Percentiles rank a stretch among this genome's conserved stretches.
Evolutionary conservation across 2,113 vertebrate genomes (phyloP).

Genomic region (Xenopus borealis): DNA sequence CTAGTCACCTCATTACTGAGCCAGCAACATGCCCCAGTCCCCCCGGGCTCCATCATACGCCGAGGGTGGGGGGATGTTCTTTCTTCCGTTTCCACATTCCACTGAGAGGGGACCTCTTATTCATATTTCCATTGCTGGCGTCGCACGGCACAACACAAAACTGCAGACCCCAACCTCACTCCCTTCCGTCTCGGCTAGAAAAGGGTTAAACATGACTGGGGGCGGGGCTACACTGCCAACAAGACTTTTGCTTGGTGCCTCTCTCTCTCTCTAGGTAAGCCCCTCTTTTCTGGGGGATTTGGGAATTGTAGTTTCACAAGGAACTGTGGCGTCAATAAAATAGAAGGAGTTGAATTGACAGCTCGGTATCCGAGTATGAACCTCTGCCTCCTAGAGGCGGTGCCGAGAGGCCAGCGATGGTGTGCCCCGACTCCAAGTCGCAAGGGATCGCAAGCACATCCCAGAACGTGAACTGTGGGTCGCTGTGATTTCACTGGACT

Average conservation of each 20-base stretch:
- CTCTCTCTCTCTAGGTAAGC: not conserved
- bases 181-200: not conserved
- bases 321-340: no score
- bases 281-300: not conserved
- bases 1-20: no score
- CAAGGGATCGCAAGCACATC: no score
- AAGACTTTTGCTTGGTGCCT: constrained; percentile 8
- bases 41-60: no score
- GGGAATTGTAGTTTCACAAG: constrained; percentile 21
- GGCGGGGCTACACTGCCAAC: constrained; percentile 35
- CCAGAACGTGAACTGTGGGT: no score
- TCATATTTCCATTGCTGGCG: constrained; percentile 14
- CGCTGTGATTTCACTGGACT: no score
- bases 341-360: no score
- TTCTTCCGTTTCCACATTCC: no score
- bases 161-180: not conserved
- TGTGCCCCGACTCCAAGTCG: not conserved
- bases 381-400: not conserved
- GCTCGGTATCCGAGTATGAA: not conserved
- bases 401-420: not conserved
- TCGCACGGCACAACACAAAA: constrained; percentile 1
- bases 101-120: not conserved
- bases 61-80: no score
- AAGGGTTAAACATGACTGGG: constrained; percentile 29
- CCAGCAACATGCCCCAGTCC: no score